Percentiles rank a stretch among this genome's conserved stretches.
Evolutionary conservation across 2,888 invertebrate species (phyloP).

Genomic region (Rhingia rostrata): DNA sequence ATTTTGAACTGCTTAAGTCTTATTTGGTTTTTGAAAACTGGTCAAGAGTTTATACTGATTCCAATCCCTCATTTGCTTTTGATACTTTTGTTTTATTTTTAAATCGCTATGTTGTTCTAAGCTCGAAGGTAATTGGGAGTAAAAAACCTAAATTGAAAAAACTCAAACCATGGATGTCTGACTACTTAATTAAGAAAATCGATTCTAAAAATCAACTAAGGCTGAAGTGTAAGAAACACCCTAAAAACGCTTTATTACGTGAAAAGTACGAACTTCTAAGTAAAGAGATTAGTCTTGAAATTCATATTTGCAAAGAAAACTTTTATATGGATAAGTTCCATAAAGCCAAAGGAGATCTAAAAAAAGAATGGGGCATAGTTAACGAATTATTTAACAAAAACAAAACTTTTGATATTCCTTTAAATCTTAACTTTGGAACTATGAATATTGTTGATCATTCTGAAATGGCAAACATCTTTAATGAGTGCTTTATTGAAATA

Average conservation of each 20-base stretch:
- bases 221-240: neutral
- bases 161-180: neutral
- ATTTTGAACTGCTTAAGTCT: too few species aligned
- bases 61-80: too few species aligned
- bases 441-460: too few species aligned
- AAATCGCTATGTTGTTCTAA: too few species aligned
- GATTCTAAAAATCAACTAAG: neutral
- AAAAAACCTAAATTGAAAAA: constrained; percentile 1
- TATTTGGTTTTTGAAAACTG: neutral
- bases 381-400: neutral
- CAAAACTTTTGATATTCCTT: too few species aligned
- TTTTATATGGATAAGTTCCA: constrained; percentile 21
- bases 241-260: neutral
- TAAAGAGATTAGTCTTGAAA: constrained; percentile 1
- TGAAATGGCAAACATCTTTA: too few species aligned
- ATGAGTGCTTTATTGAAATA: too few species aligned
- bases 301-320: constrained; percentile 21
- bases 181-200: neutral
- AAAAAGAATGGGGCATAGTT: constrained; percentile 14
- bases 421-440: too few species aligned
- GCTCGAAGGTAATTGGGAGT: too few species aligned
- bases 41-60: neutral
- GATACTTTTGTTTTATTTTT: too few species aligned
- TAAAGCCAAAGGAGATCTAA: constrained; percentile 15
- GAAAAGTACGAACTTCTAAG: neutral